Conservation (phyloP, 2,888 invertebrate genomes). For the Troglohyphantes excavatus region DNA sequence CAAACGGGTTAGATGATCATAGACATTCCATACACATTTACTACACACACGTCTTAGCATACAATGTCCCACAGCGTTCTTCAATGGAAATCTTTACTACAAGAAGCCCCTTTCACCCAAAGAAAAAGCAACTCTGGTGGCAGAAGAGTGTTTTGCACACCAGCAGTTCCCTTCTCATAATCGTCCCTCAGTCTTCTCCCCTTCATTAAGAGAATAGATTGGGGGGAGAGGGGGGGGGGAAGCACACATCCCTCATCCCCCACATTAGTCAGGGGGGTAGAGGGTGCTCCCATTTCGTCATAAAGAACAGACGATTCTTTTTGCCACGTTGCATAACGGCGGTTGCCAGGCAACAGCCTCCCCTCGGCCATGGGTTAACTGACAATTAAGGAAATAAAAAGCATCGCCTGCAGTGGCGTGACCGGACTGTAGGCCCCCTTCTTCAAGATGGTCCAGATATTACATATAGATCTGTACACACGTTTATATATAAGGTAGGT, state of each 20-base stretch:
- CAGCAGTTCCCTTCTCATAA: conserved; percentile 35
- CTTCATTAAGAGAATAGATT: conserved; percentile 77
- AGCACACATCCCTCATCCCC: conserved; percentile 61
- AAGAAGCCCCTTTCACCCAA: not conserved
- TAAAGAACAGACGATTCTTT: conserved; percentile 76
- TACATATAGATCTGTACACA: conserved; percentile 66
- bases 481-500: not conserved
- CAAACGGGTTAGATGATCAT: too few species aligned
- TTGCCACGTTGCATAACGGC: conserved; percentile 78
- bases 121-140: not conserved
- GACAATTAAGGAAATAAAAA: conserved; percentile 79
- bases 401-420: conserved; percentile 59
- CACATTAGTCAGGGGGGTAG: conserved; percentile 55
- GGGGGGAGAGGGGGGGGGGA: conserved; percentile 20
- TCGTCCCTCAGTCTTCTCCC: conserved; percentile 61
- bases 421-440: conserved; percentile 46
- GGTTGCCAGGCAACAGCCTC: conserved; percentile 75
- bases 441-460: conserved; percentile 60
- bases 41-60: too few species aligned
- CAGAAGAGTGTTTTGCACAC: conserved; percentile 19
- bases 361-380: conserved; percentile 74
- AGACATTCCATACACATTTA: too few species aligned
- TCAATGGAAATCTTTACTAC: not conserved
- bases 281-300: conserved; percentile 71
- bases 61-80: too few species aligned